These are phyloP conservation scores for Podiceps cristatus DNA, from an alignment of 2,113 vertebrate species.

Conservation along the genomic window DNA sequence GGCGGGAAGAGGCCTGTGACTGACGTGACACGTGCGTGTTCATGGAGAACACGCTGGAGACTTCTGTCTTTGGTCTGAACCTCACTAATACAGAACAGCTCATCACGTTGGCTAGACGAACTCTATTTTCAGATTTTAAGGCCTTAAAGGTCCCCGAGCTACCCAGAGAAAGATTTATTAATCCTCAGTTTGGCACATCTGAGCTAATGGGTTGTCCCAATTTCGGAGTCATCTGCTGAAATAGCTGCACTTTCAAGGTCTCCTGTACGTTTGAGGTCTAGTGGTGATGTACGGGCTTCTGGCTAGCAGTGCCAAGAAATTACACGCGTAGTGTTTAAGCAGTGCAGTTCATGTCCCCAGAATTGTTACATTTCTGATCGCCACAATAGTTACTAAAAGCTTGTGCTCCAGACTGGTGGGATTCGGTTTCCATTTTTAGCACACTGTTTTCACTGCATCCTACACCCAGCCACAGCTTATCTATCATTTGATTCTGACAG, in stretches of 20 bases:
- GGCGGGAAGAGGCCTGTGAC: not conserved
- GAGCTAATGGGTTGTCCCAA: rapidly evolving
- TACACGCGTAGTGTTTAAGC: rapidly evolving
- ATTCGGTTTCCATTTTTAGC: conserved; percentile 49
- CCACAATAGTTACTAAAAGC: conserved; percentile 56
- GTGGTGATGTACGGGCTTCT: rapidly evolving
- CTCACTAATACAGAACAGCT: not conserved
- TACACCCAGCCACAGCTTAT: conserved; percentile 69
- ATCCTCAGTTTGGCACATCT: not conserved
- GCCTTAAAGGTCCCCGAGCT: not conserved
- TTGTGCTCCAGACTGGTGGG: conserved; percentile 60
- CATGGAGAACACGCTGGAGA: not conserved
- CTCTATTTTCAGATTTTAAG: not conserved
- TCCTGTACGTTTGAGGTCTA: not conserved
- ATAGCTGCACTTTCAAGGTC: not conserved
- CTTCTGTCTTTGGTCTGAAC: not conserved
- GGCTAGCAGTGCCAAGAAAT: not conserved
- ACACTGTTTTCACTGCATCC: conserved; percentile 50
- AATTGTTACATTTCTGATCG: not conserved
- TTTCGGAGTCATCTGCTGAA: not conserved
- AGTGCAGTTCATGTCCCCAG: conserved; percentile 37
- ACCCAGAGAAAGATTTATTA: not conserved
- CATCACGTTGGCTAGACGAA: not conserved
- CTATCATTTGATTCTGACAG: conserved; percentile 76
- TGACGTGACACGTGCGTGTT: rapidly evolving